phyloP scores from a whole-genome alignment of 2,797 vertebrate species.

The Oophaga sylvatica region DNA sequence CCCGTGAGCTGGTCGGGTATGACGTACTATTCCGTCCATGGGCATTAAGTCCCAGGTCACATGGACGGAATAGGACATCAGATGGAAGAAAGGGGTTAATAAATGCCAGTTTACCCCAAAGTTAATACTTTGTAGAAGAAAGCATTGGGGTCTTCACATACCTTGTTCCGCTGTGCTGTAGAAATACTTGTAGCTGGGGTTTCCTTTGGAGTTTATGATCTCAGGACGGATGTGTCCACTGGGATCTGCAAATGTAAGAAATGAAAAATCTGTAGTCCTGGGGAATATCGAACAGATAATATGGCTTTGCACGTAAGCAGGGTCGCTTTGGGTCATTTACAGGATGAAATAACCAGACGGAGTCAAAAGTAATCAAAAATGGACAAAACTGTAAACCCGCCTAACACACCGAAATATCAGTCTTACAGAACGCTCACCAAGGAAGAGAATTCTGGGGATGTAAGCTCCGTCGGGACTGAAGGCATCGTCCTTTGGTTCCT shows the following conservation, averaged over 20 bases:
- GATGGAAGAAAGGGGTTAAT: too few species aligned
- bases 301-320: not conserved
- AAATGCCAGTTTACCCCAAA: not conserved
- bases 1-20: too few species aligned
- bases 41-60: too few species aligned
- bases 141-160: conserved; percentile 65
- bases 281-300: not conserved
- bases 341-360: too few species aligned
- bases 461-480: conserved; percentile 96
- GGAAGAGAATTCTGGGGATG: conserved; percentile 96
- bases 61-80: too few species aligned
- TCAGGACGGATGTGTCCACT: conserved; percentile 90
- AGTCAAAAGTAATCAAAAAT: too few species aligned
- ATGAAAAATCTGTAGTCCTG: not conserved
- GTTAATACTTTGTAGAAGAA: not conserved
- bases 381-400: not conserved
- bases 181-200: conserved; percentile 98
- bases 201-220: conserved; percentile 92
- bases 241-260: conserved; percentile 78
- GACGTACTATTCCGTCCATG: too few species aligned
- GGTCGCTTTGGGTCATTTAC: too few species aligned
- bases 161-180: conserved; percentile 95
- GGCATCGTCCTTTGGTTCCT: conserved; percentile 91
- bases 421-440: conserved; percentile 75
- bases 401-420: not conserved